Base-by-base conservation (phyloP, 2,888 invertebrate species). In the Cyaniris semiargus region DNA sequence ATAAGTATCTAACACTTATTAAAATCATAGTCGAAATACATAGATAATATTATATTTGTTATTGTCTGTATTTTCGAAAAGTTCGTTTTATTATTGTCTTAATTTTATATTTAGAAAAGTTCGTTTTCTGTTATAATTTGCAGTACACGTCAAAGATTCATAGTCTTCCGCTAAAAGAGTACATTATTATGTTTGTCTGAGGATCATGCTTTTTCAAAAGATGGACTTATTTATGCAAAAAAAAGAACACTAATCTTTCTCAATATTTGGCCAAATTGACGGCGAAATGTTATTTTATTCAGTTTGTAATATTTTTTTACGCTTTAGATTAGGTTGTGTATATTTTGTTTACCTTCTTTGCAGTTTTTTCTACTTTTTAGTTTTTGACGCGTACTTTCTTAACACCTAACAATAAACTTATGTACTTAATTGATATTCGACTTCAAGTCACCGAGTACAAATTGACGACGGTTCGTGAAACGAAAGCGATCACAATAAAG, bases 401-500 rank as follows among this genome's bases (percentile, higher is more conserved):
- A 5, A 66, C 27, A 66, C 27, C 66, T 66, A 27, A 31, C 31
- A 23, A 23, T 60, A 60, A 23, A 60, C 8, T 23, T 27, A 74
- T n/a, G 27, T 53, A 74, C 71, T 72, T 72, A 72, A 72, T 27
- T 60, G 56, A 72, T 72, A 58, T 53, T 38, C 21, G 23, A 23
- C 72, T 56, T 31, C n/a, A 56, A 21, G 70, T 71, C 34, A 70
- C 34, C 34, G n/a, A 34, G 23, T 38, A 15, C 7, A 72, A 77
- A 77, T 77, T 77, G 76, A 77, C 76, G 21, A 66, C 48, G 60
- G 38, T 27, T 78, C 31, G 8, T 76, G 70, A 70, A 72, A 70
- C 48, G 60, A 77, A 76, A 53, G 23, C 27, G 70, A 76, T 79
- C 80, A 79, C 78, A 74, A 72, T 58, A n/a, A 78, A 75, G 70